Evolutionary conservation across 2,888 invertebrate species (phyloP).

Genomic region (Stenurella melanura): DNA sequence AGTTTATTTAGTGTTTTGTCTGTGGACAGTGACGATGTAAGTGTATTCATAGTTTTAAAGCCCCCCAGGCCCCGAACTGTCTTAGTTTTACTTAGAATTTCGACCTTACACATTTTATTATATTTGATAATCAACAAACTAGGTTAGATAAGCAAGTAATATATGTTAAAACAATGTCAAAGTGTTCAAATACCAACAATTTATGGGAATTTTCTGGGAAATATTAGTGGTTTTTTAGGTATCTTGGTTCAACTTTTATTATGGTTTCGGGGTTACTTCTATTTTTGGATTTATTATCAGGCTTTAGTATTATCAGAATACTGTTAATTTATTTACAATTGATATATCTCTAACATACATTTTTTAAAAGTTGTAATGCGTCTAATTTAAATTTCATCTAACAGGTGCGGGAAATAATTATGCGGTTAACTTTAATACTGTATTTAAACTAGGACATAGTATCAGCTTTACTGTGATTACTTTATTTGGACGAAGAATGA

Average conservation of each 20-base stretch:
- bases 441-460: too few species aligned
- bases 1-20: constrained; percentile 55
- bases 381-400: background rate
- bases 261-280: constrained; percentile 11
- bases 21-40: constrained; percentile 56
- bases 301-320: background rate
- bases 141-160: constrained; percentile 28
- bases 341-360: background rate
- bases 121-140: constrained; percentile 21
- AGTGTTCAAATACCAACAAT: constrained; percentile 1
- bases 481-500: too few species aligned
- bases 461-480: too few species aligned
- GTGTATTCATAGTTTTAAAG: constrained; percentile 37
- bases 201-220: constrained; percentile 5
- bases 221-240: background rate
- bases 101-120: constrained; percentile 25
- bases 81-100: constrained; percentile 26
- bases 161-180: constrained; percentile 22
- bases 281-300: constrained; percentile 14
- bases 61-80: background rate
- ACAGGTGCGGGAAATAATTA: too few species aligned
- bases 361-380: background rate
- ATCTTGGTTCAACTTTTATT: background rate
- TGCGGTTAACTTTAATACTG: too few species aligned
- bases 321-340: background rate